Conservation (phyloP, 2,797 vertebrate genomes). For the Hypotaenidia philippensis region DNA sequence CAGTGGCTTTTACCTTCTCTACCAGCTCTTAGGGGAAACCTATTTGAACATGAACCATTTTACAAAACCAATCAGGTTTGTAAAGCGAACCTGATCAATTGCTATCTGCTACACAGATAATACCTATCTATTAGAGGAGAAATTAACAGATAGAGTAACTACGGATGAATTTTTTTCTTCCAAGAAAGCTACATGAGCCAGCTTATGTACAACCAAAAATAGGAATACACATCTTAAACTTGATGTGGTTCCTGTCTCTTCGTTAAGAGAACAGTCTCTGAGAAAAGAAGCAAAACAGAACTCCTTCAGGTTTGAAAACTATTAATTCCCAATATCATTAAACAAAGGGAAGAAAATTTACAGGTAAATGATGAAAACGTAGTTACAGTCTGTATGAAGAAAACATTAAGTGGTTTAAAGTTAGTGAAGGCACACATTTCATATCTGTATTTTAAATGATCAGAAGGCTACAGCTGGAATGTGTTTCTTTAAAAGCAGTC, state of each 20-base stretch:
- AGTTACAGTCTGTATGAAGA: not conserved
- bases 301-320: not conserved
- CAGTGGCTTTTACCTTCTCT: not conserved
- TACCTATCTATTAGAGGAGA: not conserved
- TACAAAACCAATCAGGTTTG: not conserved
- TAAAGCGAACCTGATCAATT: not conserved
- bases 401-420: not conserved
- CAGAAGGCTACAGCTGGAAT: not conserved
- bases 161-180: not conserved
- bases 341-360: not conserved
- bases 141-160: not conserved
- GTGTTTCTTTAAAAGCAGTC: not conserved
- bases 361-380: not conserved
- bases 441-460: conserved; percentile 3
- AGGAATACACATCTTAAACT: not conserved
- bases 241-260: not conserved
- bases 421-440: not conserved
- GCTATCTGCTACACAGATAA: not conserved
- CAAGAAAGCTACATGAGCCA: not conserved
- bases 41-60: not conserved
- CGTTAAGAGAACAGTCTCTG: not conserved
- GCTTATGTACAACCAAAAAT: not conserved
- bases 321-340: not conserved
- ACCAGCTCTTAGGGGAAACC: not conserved
- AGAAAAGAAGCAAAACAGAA: not conserved